Base-by-base conservation (phyloP, 2,113 vertebrate species). In the Syrrhaptes paradoxus region DNA sequence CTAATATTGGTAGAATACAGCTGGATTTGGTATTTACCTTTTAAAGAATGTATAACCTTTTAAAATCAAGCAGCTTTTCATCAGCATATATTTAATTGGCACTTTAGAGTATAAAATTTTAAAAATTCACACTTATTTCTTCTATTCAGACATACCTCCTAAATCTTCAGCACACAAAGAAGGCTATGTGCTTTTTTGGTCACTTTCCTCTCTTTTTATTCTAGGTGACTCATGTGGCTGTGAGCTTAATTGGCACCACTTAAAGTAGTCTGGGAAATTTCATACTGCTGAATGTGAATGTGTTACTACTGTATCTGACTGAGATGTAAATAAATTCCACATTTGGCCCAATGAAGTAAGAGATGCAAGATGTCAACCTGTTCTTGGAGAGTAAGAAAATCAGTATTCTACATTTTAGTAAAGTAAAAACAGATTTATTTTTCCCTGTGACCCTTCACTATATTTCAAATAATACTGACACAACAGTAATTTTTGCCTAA, bases 211-310 rank as follows among this genome's bases (percentile, higher is more conserved):
- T 90, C 80, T 89, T 96, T 95, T 95, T 84, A 95, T 95, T 92
- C 58, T 91, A 96, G 94, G 96, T 97, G 95, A 97, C 96, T 97
- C 97, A 96, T 85, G 89, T 72, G 95, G 75, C 96, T 96, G 51
- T 95, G 93, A 96, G 87, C 86, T 95, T 98, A 98, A 98, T 41
- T 98, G 97, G 95, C 95, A 97, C 81, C 81, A 94, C 81, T 97
- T 95, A 79, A 87, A 96, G 95, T 46, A 90, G 74, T 83, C 52
- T 82, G 90, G 91, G 86, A 96, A 95, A 97, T 96, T 96, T 97
- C 94, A 96, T 96, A 90, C 85, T 59, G 83, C 89, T 82, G 96
- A 89, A 97, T 96, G 83, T 32, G 89, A 94, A 95, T 65, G 90
- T 95, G 96, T 94, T 96, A 97, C 94, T 96, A 97, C 93, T 91